phyloP scores from a whole-genome alignment of 2,113 vertebrate genomes.

The Ceyx melanurus region DNA sequence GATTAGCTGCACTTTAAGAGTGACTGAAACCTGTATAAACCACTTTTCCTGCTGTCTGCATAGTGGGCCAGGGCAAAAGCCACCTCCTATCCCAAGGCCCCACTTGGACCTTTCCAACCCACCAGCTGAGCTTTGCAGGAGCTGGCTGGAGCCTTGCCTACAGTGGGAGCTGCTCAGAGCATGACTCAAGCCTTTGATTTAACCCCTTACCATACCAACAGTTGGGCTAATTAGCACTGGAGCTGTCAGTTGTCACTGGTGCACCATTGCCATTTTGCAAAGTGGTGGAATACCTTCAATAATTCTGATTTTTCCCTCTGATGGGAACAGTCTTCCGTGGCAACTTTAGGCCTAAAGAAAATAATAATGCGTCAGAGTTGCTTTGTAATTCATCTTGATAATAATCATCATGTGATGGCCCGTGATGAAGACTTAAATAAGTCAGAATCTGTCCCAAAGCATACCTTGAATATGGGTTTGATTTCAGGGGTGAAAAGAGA shows the following conservation, averaged over 20 bases:
- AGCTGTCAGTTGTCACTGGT: neutral
- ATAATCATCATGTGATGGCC: neutral
- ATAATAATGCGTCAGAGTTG: neutral
- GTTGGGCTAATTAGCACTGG: neutral
- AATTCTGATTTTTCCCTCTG: neutral
- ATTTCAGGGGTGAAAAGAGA: neutral
- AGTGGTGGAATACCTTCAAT: neutral
- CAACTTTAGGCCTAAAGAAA: neutral
- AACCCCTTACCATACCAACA: neutral
- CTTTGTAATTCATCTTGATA: neutral
- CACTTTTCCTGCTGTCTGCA: neutral
- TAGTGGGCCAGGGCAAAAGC: neutral
- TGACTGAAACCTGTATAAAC: neutral
- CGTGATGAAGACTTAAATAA: neutral
- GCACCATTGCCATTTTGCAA: neutral
- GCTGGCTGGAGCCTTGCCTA: neutral
- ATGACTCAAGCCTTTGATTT: neutral
- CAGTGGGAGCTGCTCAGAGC: neutral
- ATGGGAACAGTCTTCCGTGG: neutral
- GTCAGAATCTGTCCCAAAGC: neutral
- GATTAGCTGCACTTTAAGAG: neutral
- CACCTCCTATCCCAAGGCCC: neutral
- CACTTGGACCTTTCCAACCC: neutral
- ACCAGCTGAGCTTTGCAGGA: slow-evolving; percentile 3
- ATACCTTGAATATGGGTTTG: neutral